Conservation (phyloP, 2,797 vertebrate species). For the Anniella stebbinsi region DNA sequence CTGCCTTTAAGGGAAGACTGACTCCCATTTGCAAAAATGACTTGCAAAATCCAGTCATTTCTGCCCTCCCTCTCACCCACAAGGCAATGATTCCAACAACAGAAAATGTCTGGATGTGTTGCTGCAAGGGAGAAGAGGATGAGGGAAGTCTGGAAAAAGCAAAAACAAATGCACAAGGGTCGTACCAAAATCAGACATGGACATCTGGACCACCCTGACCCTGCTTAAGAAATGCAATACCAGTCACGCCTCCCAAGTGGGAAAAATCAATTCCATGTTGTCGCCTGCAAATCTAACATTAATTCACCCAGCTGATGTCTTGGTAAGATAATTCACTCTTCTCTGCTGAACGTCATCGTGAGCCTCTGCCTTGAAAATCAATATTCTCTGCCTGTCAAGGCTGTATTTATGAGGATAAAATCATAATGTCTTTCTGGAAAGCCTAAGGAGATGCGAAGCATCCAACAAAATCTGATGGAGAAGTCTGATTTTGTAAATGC, state of each 20-base stretch:
- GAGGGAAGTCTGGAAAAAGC: constrained; percentile 40
- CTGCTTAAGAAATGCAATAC: constrained; percentile 57
- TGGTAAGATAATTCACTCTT: constrained; percentile 3
- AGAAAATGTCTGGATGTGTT: constrained; percentile 3
- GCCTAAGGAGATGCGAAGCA: neutral
- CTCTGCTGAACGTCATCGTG: neutral
- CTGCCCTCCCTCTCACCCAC: neutral
- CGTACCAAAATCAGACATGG: constrained; percentile 59
- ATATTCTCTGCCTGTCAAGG: constrained; percentile 29
- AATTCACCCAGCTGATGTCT: neutral
- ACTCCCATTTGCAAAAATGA: too few relatives aligned
- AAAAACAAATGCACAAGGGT: constrained; percentile 57
- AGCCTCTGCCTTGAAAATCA: constrained; percentile 22
- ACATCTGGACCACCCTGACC: constrained; percentile 68
- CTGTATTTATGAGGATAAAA: constrained; percentile 26
- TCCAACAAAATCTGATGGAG: neutral
- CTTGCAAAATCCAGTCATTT: neutral
- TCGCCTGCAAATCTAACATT: constrained; percentile 45
- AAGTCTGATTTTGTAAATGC: neutral
- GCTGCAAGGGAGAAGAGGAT: constrained; percentile 7
- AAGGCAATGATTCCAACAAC: constrained; percentile 49
- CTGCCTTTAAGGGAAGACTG: too few relatives aligned
- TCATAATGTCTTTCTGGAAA: constrained; percentile 15
- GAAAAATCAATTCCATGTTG: constrained; percentile 62
- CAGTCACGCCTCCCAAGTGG: constrained; percentile 45